Conservation (phyloP, 2,797 vertebrate species). For the Sternotherus odoratus region DNA sequence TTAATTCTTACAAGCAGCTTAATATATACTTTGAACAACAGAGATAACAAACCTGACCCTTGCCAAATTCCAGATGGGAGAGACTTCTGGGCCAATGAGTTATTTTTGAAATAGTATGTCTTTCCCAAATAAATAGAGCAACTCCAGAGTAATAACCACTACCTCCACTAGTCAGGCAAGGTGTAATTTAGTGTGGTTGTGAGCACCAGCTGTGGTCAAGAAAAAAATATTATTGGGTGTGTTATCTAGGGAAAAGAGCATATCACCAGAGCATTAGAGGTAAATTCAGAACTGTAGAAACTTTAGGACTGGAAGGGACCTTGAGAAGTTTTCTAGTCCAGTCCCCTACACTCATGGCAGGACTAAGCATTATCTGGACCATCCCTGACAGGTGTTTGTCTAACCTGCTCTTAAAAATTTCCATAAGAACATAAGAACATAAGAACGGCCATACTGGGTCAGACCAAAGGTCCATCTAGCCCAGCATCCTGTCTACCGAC, state of each 20-base stretch:
- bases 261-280: neutral
- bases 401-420: neutral
- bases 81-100: neutral
- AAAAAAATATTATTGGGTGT: neutral
- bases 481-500: no score
- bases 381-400: no score
- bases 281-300: neutral
- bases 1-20: neutral
- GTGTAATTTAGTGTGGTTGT: neutral
- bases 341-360: no score
- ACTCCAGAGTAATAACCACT: neutral
- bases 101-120: neutral
- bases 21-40: neutral
- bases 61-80: neutral
- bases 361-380: no score
- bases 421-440: no score
- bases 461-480: no score
- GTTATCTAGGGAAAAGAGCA: neutral
- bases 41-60: neutral
- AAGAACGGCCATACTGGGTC: no score
- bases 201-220: neutral
- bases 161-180: neutral
- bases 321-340: no score
- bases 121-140: slow-evolving; percentile 4
- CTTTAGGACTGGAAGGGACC: no score